Evolutionary conservation across 2,888 invertebrate genomes (phyloP).

Genomic region (Netelia virgata): DNA sequence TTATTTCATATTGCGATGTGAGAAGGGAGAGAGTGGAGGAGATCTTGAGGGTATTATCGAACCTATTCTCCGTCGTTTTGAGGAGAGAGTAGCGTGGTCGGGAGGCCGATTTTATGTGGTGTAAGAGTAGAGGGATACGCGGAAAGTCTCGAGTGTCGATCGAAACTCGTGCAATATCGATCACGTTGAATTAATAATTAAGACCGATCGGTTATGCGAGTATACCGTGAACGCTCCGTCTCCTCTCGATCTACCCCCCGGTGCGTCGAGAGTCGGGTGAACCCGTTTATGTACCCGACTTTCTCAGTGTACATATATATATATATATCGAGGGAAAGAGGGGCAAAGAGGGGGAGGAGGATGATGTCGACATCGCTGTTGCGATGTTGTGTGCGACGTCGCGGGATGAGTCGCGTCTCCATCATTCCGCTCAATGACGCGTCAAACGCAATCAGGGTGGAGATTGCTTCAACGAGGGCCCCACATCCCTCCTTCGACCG

Average conservation of each 20-base stretch:
- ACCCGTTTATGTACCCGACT: neutral
- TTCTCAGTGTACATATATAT: constrained; percentile 2
- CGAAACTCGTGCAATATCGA: constrained; percentile 45
- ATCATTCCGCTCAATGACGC: constrained; percentile 82
- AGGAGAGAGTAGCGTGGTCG: neutral
- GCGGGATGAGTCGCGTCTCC: constrained; percentile 72
- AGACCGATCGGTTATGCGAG: constrained; percentile 42
- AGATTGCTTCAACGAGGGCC: constrained; percentile 78
- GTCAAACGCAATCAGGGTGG: constrained; percentile 81
- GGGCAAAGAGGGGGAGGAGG: neutral
- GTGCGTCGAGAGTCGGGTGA: constrained; percentile 39
- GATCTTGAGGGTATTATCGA: constrained; percentile 11
- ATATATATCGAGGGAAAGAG: constrained; percentile 2
- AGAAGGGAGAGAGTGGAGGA: neutral
- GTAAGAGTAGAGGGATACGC: neutral
- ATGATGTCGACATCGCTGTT: constrained; percentile 20
- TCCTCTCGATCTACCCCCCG: neutral
- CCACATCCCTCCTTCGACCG: constrained; percentile 1
- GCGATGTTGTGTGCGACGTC: constrained; percentile 29
- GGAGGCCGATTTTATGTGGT: neutral
- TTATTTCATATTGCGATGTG: neutral
- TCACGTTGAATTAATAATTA: constrained; percentile 46
- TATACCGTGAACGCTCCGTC: neutral
- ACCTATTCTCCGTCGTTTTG: constrained; percentile 8
- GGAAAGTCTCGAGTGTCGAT: constrained; percentile 28